These are phyloP conservation scores for Gobio gobio DNA, from an alignment of 2,113 vertebrate species.

Conservation along the genomic window DNA sequence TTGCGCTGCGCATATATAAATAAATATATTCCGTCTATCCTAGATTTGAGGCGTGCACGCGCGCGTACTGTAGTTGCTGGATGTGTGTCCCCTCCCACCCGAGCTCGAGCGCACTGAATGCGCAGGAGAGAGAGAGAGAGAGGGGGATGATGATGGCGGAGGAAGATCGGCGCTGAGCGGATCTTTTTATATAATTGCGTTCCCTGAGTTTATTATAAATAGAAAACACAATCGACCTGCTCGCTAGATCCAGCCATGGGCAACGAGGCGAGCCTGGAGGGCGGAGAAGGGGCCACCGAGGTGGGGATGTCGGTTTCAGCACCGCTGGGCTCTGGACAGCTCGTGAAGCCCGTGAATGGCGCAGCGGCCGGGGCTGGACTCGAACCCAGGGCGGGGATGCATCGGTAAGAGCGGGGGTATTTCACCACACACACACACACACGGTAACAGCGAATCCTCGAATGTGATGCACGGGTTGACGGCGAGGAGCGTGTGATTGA, in stretches of 20 bases:
- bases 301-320: slow-evolving; percentile 66
- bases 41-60: not conserved
- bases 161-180: slow-evolving; percentile 25
- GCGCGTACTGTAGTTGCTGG: slow-evolving; percentile 6
- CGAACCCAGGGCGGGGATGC: slow-evolving; percentile 73
- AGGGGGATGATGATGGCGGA: slow-evolving; percentile 28
- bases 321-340: slow-evolving; percentile 70
- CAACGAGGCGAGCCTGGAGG: slow-evolving; percentile 82
- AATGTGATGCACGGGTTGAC: not conserved
- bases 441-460: not conserved
- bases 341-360: slow-evolving; percentile 78
- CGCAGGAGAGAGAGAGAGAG: slow-evolving; percentile 34
- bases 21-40: not conserved
- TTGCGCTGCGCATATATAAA: not conserved
- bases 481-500: not conserved
- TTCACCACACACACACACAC: not conserved
- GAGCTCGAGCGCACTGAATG: slow-evolving; percentile 19
- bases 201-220: slow-evolving; percentile 26
- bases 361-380: slow-evolving; percentile 75
- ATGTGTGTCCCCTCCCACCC: slow-evolving; percentile 28
- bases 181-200: slow-evolving; percentile 19
- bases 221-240: slow-evolving; percentile 51
- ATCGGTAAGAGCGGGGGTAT: slow-evolving; percentile 65
- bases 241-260: slow-evolving; percentile 74
- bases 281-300: slow-evolving; percentile 71